These are phyloP conservation scores for Nansenia antarctica DNA, from an alignment of 2,113 vertebrate genomes.

Conservation along the genomic window DNA sequence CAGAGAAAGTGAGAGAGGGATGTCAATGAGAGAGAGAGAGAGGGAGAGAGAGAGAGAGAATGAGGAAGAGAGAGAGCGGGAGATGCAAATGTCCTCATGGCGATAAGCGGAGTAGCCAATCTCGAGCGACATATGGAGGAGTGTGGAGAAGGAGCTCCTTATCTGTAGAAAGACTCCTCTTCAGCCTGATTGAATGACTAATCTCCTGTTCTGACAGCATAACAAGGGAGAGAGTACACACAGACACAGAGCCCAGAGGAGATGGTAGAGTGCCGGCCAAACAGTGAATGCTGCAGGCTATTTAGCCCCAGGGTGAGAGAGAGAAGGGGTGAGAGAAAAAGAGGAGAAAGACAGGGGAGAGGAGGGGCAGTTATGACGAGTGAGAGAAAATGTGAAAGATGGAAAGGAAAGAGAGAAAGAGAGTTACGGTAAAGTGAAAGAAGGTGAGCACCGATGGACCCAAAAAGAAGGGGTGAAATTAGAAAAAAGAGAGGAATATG, in stretches of 20 bases:
- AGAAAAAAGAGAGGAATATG: neutral
- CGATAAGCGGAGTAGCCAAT: conserved; percentile 61
- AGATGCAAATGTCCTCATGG: conserved; percentile 61
- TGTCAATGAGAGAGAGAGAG: neutral
- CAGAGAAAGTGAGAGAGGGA: conserved; percentile 10
- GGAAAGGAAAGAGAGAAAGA: neutral
- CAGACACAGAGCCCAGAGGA: conserved; percentile 51
- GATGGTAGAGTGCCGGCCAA: conserved; percentile 35
- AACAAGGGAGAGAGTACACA: conserved; percentile 58
- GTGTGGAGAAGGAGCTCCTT: conserved; percentile 61
- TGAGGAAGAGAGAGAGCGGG: conserved; percentile 9
- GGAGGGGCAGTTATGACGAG: conserved; percentile 3
- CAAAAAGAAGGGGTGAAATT: neutral
- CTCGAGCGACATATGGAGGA: conserved; percentile 56
- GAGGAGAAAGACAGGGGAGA: neutral
- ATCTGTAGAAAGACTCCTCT: conserved; percentile 63
- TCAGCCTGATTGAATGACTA: conserved; percentile 74
- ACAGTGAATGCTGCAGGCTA: conserved; percentile 43
- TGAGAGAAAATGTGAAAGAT: neutral
- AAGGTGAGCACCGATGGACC: too few relatives aligned
- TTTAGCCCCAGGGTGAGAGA: conserved; percentile 31
- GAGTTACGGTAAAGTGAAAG: too few relatives aligned
- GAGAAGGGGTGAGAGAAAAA: neutral
- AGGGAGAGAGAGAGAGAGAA: conserved; percentile 10
- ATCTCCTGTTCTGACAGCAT: conserved; percentile 68